Base-by-base conservation (phyloP, 2,113 vertebrate genomes). In the Centropus unirufus region DNA sequence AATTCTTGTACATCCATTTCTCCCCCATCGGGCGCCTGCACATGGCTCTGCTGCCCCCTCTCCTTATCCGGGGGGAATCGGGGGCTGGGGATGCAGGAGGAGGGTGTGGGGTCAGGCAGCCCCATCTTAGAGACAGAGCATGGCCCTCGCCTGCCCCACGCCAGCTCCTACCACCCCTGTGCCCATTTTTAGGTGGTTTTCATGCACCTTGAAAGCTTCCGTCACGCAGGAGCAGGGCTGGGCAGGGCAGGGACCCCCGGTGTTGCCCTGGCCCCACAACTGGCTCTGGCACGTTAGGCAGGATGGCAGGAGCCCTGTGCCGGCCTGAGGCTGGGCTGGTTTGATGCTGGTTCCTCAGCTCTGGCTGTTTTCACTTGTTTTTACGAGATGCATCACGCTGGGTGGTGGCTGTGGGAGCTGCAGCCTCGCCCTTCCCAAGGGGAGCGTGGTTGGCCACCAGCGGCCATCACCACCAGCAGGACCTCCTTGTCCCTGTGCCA, bases 191-290 rank as follows among this genome's bases (percentile, higher is more conserved):
- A 8, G 24, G 57, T 39, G 66, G 0, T 14, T 69, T 85, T 58
- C 5, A 2, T 34, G 29, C 39, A 7, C 49, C 46, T 42, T 6
- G 4, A 39, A 52, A 49, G 12, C 14, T 12, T 46, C 42, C 7
- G 1, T 69, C 0, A 0, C 29, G 17, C 42, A 30, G 54, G 34
- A 49, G 27, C 12, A 0, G 6, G 29, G 18, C 1, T 1, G 1
- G 36, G 17, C 18, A 27, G 19, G 8, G 9, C 2, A 1, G 22
- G 55, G 18, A 30, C 26, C 36, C 42, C 52, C 10, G 3, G 7
- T 46, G 61, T 32, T 20, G 34, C 14, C 51, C 19, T 0, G 1
- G 17, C 14, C 18, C 24, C 1, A 4, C 14, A 1, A 4, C 24
- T 2, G 5, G 61, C n/a, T 47, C 74, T 3, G 6, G 40, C 44